Percentiles rank a stretch among this genome's conserved stretches.
phyloP scores from a whole-genome alignment of 2,888 invertebrate species.

The Macaria notata region DNA sequence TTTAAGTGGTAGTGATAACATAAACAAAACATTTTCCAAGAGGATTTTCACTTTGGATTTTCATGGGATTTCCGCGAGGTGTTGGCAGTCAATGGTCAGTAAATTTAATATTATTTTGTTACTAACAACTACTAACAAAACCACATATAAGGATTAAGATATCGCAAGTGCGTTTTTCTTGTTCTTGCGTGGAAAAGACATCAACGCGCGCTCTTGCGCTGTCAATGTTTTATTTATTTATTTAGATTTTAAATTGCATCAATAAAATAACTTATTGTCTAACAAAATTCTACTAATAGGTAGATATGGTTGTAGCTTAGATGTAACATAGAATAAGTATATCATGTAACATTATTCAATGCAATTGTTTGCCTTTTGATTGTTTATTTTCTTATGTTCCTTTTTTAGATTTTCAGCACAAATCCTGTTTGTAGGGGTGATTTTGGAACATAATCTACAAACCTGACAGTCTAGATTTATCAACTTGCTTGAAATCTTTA shows the following conservation, averaged over 20 bases:
- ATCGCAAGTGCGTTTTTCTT: neutral
- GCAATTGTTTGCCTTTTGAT: too few relatives aligned
- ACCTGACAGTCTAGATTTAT: too few relatives aligned
- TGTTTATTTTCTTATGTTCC: too few relatives aligned
- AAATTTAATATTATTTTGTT: slow-evolving; percentile 18
- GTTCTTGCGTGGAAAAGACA: slow-evolving; percentile 64
- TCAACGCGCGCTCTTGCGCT: slow-evolving; percentile 63
- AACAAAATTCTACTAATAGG: too few relatives aligned
- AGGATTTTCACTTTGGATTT: slow-evolving; percentile 67
- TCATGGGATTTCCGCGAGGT: slow-evolving; percentile 48
- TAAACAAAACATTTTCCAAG: slow-evolving; percentile 54
- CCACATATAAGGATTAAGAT: neutral
- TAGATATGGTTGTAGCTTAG: too few relatives aligned
- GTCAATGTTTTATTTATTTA: slow-evolving; percentile 15
- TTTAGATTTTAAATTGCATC: neutral
- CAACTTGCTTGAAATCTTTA: too few relatives aligned
- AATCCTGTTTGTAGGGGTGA: too few relatives aligned
- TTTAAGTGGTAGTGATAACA: slow-evolving; percentile 69
- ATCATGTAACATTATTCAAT: too few relatives aligned
- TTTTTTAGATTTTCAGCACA: too few relatives aligned
- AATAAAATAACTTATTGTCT: too few relatives aligned
- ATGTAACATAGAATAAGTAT: too few relatives aligned
- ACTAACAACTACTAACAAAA: slow-evolving; percentile 23
- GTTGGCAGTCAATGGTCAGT: slow-evolving; percentile 63
- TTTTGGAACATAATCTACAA: too few relatives aligned